Conservation (phyloP, 2,797 vertebrate genomes). For the Rhinoraja longicauda region DNA sequence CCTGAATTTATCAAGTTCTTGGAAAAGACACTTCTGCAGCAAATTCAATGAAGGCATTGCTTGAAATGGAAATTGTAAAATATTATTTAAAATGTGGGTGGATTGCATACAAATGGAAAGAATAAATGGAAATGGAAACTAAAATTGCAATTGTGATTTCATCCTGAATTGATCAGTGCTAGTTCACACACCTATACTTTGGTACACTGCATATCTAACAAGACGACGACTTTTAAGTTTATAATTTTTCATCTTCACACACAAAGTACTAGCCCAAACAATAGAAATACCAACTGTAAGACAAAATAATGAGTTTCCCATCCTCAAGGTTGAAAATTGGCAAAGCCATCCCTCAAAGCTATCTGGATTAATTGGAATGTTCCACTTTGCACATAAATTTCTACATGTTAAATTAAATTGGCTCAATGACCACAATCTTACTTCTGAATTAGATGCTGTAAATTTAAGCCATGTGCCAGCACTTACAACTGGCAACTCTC, state of each 20-base stretch:
- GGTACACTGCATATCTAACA: not conserved
- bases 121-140: not conserved
- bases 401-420: not conserved
- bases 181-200: not conserved
- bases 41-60: not conserved
- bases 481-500: not conserved
- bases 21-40: not conserved
- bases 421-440: not conserved
- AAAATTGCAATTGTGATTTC: not conserved
- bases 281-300: not conserved
- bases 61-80: not conserved
- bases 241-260: not conserved
- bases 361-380: not conserved
- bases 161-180: not conserved
- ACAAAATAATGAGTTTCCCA: not conserved
- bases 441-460: not conserved
- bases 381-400: not conserved
- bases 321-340: not conserved
- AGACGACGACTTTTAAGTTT: not conserved
- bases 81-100: not conserved
- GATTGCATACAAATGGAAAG: not conserved
- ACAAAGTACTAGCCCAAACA: not conserved
- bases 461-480: not conserved
- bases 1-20: not conserved
- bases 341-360: not conserved